Evolutionary conservation across 2,113 vertebrate genomes (phyloP).

Genomic region (Serilophus lunatus): DNA sequence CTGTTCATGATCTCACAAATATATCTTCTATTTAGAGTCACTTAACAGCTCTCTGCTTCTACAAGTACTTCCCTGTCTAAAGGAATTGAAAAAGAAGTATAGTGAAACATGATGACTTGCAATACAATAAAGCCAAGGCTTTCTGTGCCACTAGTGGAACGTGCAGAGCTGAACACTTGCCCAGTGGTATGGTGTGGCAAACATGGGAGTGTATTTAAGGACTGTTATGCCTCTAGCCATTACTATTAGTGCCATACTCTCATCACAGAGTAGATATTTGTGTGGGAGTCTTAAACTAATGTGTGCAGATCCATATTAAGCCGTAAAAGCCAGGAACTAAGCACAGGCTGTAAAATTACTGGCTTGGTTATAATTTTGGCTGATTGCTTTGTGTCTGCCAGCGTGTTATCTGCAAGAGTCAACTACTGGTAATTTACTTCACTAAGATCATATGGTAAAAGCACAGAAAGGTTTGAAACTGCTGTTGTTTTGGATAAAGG

Average conservation of each 20-base stretch:
- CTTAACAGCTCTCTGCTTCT: neutral
- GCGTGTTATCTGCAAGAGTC: neutral
- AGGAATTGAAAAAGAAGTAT: neutral
- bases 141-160: neutral
- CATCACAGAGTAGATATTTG: neutral
- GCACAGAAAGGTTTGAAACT: neutral
- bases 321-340: neutral
- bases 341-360: neutral
- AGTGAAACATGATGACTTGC: neutral
- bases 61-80: neutral
- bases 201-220: neutral
- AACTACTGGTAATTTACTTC: neutral
- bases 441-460: neutral
- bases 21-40: neutral
- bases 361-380: neutral
- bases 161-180: neutral
- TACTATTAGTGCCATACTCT: neutral
- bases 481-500: neutral
- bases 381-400: neutral
- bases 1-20: neutral
- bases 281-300: neutral
- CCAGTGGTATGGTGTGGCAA: neutral
- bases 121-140: neutral
- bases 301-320: accelerated
- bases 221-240: neutral